Evolutionary conservation across 2,888 invertebrate genomes (phyloP).

Genomic region (Opisthograptis luteolata): DNA sequence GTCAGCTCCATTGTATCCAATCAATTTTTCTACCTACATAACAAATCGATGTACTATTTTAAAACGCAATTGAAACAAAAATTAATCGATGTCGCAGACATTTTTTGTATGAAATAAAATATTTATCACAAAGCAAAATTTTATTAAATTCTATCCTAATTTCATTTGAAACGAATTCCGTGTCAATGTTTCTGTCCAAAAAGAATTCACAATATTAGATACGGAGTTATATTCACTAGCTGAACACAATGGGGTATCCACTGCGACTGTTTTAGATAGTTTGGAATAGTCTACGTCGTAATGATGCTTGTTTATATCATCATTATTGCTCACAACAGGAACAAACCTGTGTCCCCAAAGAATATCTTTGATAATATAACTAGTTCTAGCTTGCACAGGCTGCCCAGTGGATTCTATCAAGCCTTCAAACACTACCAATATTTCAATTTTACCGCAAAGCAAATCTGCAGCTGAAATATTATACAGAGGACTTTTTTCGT

Average conservation of each 20-base stretch:
- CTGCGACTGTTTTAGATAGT: conserved; percentile 92
- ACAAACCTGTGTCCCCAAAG: conserved; percentile 95
- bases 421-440: conserved; percentile 95
- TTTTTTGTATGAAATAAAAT: no score
- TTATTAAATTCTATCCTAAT: no score
- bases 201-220: conserved; percentile 22
- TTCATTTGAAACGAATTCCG: neutral
- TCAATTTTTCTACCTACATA: no score
- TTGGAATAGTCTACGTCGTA: conserved; percentile 95
- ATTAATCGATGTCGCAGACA: no score
- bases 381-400: conserved; percentile 91
- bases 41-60: no score
- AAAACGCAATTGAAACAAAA: no score
- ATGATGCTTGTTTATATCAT: conserved; percentile 87
- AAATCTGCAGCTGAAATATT: conserved; percentile 95
- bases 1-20: no score
- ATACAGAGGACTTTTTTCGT: conserved; percentile 93
- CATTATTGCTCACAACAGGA: conserved; percentile 90
- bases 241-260: conserved; percentile 95
- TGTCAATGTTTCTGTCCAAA: neutral
- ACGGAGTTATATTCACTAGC: conserved; percentile 84
- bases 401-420: conserved; percentile 95
- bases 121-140: no score
- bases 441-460: conserved; percentile 92
- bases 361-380: conserved; percentile 91